A percentile compares a stretch with the other conserved stretches of the same genome.
Conservation (phyloP, 2,888 invertebrate species). For the Cyclophora punctaria region DNA sequence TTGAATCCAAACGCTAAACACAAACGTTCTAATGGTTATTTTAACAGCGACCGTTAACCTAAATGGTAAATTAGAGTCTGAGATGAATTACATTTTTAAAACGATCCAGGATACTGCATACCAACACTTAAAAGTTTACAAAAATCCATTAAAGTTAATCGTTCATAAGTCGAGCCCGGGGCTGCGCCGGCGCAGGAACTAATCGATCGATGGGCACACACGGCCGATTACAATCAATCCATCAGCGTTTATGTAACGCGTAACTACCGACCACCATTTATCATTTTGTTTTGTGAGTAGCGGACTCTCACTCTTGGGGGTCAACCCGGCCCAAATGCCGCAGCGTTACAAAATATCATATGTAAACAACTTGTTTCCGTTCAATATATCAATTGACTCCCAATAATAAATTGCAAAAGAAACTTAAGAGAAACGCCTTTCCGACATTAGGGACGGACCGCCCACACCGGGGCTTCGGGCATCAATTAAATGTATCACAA, state of each 20-base stretch:
- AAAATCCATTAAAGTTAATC: slow-evolving; percentile 69
- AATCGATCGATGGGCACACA: slow-evolving; percentile 68
- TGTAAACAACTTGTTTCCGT: slow-evolving; percentile 48
- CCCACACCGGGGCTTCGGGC: slow-evolving; percentile 17
- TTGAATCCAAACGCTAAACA: slow-evolving; percentile 26
- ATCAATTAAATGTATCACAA: slow-evolving; percentile 43
- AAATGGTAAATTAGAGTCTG: slow-evolving; percentile 48
- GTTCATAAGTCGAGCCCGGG: slow-evolving; percentile 51
- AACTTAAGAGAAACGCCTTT: not conserved
- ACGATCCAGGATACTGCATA: slow-evolving; percentile 44
- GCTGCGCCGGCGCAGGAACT: slow-evolving; percentile 56
- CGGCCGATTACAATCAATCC: slow-evolving; percentile 70
- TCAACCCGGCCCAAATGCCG: slow-evolving; percentile 48
- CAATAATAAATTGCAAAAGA: slow-evolving; percentile 10
- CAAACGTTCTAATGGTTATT: slow-evolving; percentile 33
- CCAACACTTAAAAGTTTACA: slow-evolving; percentile 56
- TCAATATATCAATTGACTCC: slow-evolving; percentile 30
- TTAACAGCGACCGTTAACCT: slow-evolving; percentile 37
- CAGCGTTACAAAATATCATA: slow-evolving; percentile 46
- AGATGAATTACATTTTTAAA: slow-evolving; percentile 45
- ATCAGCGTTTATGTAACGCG: slow-evolving; percentile 69
- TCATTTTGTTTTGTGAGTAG: slow-evolving; percentile 71
- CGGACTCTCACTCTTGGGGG: slow-evolving; percentile 57
- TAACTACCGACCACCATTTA: slow-evolving; percentile 71
- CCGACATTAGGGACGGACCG: not conserved